Conservation (phyloP, 2,797 vertebrate species). For the Somateria mollissima region DNA sequence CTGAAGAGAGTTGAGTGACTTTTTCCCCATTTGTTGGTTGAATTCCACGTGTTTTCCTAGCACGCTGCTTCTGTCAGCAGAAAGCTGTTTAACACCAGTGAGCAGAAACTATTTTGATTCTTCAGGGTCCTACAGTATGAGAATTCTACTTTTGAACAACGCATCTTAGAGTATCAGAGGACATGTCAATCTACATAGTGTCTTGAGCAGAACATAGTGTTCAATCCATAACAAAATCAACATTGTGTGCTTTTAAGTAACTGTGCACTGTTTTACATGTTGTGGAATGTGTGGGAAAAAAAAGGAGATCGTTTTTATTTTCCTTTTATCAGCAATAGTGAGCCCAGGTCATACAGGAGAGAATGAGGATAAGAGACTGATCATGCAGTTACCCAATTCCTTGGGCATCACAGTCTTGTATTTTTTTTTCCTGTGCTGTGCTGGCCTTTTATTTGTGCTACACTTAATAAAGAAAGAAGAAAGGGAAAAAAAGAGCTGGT, state of each 20-base stretch:
- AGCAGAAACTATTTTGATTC: neutral
- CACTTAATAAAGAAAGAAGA: slow-evolving; percentile 15
- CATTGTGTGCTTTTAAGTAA: neutral
- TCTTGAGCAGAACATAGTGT: neutral
- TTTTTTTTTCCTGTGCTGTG: slow-evolving; percentile 6
- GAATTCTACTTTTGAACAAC: neutral
- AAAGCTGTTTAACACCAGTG: neutral
- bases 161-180: neutral
- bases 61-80: neutral
- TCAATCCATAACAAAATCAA: neutral
- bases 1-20: neutral
- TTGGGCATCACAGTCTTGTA: slow-evolving; percentile 1
- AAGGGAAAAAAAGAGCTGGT: slow-evolving; percentile 77
- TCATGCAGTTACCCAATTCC: neutral
- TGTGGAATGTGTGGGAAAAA: neutral
- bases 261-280: neutral
- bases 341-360: neutral
- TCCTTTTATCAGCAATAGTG: neutral
- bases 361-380: neutral
- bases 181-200: fast-evolving
- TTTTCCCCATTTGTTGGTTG: neutral
- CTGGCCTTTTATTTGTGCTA: slow-evolving; percentile 33
- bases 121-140: neutral
- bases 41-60: neutral
- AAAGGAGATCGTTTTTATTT: neutral